Evolutionary conservation across 2,888 invertebrate species (phyloP).

Genomic region (Drosophila flavopinicola): DNA sequence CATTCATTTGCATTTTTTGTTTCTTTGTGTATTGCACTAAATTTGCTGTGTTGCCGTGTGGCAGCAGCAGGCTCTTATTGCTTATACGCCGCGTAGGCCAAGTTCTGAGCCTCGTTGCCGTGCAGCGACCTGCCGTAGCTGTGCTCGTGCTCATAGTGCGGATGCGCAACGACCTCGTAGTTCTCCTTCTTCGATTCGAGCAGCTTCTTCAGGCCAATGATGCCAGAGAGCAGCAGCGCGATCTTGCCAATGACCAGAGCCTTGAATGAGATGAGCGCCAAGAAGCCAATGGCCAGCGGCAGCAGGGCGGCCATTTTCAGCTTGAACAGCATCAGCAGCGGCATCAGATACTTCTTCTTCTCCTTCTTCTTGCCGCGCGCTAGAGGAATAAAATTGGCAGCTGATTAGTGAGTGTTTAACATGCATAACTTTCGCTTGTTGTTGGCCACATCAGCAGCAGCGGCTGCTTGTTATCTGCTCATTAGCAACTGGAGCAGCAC

Average conservation of each 20-base stretch:
- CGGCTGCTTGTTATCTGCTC: constrained; percentile 53
- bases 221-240: constrained; percentile 90
- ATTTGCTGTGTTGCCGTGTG: constrained; percentile 36
- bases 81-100: constrained; percentile 89
- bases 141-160: constrained; percentile 87
- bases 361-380: constrained; percentile 92
- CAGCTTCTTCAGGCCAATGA: constrained; percentile 90
- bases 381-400: constrained; percentile 64
- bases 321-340: constrained; percentile 90
- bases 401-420: constrained; percentile 30
- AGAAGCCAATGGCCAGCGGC: constrained; percentile 90
- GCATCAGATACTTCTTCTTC: constrained; percentile 91
- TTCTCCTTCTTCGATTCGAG: constrained; percentile 89
- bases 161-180: constrained; percentile 91
- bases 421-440: constrained; percentile 74
- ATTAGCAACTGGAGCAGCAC: constrained; percentile 75
- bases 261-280: constrained; percentile 93
- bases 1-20: constrained; percentile 18
- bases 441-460: too few relatives aligned
- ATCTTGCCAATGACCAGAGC: constrained; percentile 93
- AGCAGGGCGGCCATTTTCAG: constrained; percentile 91
- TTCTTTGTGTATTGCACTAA: constrained; percentile 77
- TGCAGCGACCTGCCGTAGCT: constrained; percentile 88
- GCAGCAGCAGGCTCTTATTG: constrained; percentile 59
- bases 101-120: constrained; percentile 86